Conservation (phyloP, 2,797 vertebrate species). For the Squalus acanthias region DNA sequence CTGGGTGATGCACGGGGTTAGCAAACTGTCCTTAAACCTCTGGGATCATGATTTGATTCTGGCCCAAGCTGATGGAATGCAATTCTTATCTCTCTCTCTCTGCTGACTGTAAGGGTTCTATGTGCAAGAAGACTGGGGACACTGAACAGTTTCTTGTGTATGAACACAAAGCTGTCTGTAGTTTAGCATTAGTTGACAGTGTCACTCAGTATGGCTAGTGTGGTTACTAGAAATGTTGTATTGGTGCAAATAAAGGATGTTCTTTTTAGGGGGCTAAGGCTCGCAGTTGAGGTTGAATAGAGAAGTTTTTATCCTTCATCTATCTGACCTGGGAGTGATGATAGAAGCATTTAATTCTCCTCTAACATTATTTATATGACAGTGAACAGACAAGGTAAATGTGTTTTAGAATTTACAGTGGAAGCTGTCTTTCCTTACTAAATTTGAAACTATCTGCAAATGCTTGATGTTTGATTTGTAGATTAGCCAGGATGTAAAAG, state of each 20-base stretch:
- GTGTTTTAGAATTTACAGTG: background rate
- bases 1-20: background rate
- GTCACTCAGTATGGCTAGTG: too few species aligned
- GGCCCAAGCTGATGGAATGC: background rate
- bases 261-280: too few species aligned
- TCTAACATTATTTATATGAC: background rate
- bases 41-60: background rate
- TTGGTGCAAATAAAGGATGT: too few species aligned
- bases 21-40: background rate
- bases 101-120: background rate
- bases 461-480: too few species aligned
- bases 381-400: background rate
- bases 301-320: background rate
- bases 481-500: too few species aligned
- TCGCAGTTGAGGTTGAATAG: background rate
- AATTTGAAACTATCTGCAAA: too few species aligned
- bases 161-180: background rate
- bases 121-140: background rate
- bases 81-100: background rate
- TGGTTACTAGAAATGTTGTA: too few species aligned
- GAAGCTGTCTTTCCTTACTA: background rate
- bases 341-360: too few species aligned
- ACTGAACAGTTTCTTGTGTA: background rate
- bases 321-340: background rate
- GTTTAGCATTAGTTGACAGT: too few species aligned